A percentile compares a stretch with the other conserved stretches of the same genome.
Evolutionary conservation across 2,113 vertebrate species (phyloP).

Genomic region (Mirza zaza): DNA sequence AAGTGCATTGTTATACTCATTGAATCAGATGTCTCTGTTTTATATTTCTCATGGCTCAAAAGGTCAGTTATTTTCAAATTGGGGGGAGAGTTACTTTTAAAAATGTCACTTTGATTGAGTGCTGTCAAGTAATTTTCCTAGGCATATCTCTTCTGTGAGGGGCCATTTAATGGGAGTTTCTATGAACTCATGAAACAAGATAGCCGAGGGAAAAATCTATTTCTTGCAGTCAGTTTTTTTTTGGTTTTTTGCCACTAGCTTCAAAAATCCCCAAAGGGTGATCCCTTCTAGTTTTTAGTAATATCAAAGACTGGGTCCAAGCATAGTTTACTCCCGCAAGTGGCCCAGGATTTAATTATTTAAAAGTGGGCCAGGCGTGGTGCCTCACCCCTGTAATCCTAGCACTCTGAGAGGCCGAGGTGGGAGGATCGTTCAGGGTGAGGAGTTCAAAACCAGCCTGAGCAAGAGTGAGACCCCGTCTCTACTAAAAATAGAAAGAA

Average conservation of each 20-base stretch:
- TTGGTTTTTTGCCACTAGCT: neutral
- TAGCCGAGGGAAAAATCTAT: conserved; percentile 43
- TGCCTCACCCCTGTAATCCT: too few relatives aligned
- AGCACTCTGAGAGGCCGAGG: too few relatives aligned
- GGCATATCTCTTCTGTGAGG: conserved; percentile 40
- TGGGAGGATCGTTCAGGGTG: too few relatives aligned
- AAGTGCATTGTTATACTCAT: neutral
- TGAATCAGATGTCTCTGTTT: conserved; percentile 14
- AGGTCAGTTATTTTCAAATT: conserved; percentile 46
- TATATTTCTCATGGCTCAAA: conserved; percentile 48
- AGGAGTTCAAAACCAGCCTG: too few relatives aligned
- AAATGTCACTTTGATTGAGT: neutral
- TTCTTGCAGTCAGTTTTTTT: neutral
- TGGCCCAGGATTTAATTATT: conserved; percentile 44
- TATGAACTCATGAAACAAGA: neutral
- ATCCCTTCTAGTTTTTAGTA: neutral
- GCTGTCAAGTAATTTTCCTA: neutral
- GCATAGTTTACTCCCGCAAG: neutral
- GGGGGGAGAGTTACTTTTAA: neutral
- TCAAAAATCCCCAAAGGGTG: neutral
- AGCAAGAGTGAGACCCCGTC: too few relatives aligned
- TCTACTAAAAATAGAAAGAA: too few relatives aligned
- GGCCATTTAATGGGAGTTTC: neutral
- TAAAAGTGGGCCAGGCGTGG: neutral
- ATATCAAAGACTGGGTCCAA: conserved; percentile 42